A percentile compares a stretch with the other conserved stretches of the same genome.
Evolutionary conservation across 2,888 invertebrate genomes (phyloP).

Genomic region (Uropetala carovei): DNA sequence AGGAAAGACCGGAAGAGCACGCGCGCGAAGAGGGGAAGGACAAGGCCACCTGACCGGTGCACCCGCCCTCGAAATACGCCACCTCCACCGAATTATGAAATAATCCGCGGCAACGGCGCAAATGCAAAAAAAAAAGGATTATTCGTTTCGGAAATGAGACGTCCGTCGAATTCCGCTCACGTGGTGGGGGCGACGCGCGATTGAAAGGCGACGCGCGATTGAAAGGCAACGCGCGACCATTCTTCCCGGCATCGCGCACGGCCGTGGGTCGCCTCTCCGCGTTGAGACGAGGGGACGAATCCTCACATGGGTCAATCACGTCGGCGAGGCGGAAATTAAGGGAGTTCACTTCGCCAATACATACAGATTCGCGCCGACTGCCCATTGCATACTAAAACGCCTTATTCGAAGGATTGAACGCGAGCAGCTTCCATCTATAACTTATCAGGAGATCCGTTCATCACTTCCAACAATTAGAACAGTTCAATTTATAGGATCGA

Average conservation of each 20-base stretch:
- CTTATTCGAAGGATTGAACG: too few species aligned
- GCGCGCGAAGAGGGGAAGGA: slow-evolving; percentile 15
- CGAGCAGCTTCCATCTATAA: too few species aligned
- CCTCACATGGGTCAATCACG: background rate
- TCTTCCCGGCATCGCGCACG: background rate
- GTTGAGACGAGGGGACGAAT: background rate
- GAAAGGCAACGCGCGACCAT: background rate
- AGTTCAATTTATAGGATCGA: too few species aligned
- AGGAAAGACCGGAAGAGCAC: slow-evolving; percentile 50
- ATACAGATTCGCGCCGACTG: too few species aligned
- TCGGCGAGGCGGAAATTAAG: background rate
- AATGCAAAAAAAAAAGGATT: background rate
- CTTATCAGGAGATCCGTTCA: too few species aligned
- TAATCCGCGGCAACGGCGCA: slow-evolving; percentile 13
- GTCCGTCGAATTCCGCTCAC: background rate
- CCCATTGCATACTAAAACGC: too few species aligned
- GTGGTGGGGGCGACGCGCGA: background rate
- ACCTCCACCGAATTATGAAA: background rate
- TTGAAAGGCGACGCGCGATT: too few species aligned
- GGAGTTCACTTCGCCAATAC: background rate
- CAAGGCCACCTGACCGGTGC: slow-evolving; percentile 54
- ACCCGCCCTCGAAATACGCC: background rate
- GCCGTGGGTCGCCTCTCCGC: background rate
- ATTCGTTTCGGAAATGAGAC: slow-evolving; percentile 19
- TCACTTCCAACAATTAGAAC: too few species aligned